Conservation (phyloP, 2,797 vertebrate species). For the Adelosebastes latens region DNA sequence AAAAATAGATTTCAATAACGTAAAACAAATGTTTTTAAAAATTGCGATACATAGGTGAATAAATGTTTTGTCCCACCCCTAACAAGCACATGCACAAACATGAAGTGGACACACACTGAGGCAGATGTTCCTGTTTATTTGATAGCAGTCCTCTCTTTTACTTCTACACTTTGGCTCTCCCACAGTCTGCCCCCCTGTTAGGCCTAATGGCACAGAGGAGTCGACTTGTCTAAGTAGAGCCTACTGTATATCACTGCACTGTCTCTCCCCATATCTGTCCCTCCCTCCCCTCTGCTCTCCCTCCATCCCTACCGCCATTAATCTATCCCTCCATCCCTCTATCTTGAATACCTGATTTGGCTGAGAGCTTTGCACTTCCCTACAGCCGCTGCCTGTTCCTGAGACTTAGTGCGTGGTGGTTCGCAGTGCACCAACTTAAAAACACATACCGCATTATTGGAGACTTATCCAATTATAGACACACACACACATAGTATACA, state of each 20-base stretch:
- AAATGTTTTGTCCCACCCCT: no score
- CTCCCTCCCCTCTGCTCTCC: constrained; percentile 41
- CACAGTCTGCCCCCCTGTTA: constrained; percentile 59
- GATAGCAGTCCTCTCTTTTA: constrained; percentile 49
- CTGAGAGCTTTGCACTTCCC: constrained; percentile 76
- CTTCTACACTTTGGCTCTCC: constrained; percentile 35
- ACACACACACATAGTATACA: constrained; percentile 9
- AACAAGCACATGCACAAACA: constrained; percentile 1
- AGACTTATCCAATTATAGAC: constrained; percentile 63
- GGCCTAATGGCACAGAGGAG: constrained; percentile 74
- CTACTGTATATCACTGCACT: constrained; percentile 70
- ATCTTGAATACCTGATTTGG: constrained; percentile 75
- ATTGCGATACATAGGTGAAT: no score
- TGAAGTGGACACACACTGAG: not conserved
- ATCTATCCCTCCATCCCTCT: constrained; percentile 66
- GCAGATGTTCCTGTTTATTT: constrained; percentile 55
- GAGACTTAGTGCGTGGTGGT: constrained; percentile 41
- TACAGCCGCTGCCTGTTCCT: constrained; percentile 43
- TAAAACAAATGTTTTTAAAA: no score
- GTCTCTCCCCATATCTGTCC: constrained; percentile 64
- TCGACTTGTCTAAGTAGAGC: constrained; percentile 74
- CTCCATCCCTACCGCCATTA: constrained; percentile 63
- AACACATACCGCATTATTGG: constrained; percentile 55
- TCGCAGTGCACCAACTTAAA: constrained; percentile 41
- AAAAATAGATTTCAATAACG: no score